Conservation (phyloP, 1,140 invertebrate species). For the Araneus ventricosus region DNA sequence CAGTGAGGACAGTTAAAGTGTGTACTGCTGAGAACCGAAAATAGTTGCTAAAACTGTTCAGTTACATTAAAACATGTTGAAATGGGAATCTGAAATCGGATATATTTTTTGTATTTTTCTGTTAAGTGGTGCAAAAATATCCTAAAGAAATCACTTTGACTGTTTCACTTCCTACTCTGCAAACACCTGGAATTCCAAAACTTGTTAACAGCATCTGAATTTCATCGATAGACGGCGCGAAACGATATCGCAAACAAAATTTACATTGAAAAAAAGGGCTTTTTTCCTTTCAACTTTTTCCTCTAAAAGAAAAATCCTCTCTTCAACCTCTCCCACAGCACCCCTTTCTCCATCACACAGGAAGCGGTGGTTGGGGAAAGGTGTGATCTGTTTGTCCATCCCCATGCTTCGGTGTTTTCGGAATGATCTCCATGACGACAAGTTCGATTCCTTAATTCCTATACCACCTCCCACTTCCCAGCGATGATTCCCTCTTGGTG, state of each 20-base stretch:
- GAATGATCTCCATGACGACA: slow-evolving; percentile 40
- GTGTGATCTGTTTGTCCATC: background rate
- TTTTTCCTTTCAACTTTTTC: background rate
- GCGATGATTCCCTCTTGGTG: background rate
- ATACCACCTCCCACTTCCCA: background rate
- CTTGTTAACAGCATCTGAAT: background rate
- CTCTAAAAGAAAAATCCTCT: background rate
- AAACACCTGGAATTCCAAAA: background rate
- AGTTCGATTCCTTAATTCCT: background rate
- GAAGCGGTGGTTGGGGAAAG: background rate
- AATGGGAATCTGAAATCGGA: too few species aligned
- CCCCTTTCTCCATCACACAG: background rate
- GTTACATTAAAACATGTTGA: too few species aligned
- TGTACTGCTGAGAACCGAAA: too few species aligned
- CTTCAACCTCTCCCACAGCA: background rate
- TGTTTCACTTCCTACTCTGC: background rate
- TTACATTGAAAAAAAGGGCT: background rate
- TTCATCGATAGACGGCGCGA: background rate
- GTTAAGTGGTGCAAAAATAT: too few species aligned
- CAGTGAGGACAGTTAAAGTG: too few species aligned
- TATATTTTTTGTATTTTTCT: too few species aligned
- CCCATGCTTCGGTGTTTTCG: background rate
- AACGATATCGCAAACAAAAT: background rate
- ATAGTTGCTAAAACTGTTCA: too few species aligned
- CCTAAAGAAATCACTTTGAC: too few species aligned